These are phyloP conservation scores for Laspeyria flexula DNA, from an alignment of 2,888 invertebrate genomes.

Conservation along the genomic window DNA sequence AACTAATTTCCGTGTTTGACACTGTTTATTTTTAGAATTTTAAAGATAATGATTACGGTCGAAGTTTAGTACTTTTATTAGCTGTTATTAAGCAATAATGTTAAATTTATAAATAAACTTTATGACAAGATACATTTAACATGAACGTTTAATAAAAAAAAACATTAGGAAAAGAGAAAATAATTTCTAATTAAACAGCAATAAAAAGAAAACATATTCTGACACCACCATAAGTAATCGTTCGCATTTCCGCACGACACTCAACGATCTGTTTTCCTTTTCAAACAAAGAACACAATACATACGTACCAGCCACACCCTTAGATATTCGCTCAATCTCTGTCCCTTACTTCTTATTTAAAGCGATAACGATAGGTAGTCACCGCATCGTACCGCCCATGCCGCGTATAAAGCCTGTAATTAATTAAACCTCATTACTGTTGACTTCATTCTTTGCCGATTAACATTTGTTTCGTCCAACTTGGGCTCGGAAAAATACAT, in stretches of 20 bases:
- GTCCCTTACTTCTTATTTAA: conserved; percentile 24
- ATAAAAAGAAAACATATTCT: background rate
- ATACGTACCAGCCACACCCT: conserved; percentile 10
- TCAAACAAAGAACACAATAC: conserved; percentile 23
- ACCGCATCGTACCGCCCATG: conserved; percentile 36
- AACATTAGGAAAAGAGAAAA: too few relatives aligned
- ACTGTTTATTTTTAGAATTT: too few relatives aligned
- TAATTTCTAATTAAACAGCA: background rate
- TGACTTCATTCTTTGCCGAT: conserved; percentile 85
- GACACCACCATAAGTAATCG: conserved; percentile 1
- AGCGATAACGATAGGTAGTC: conserved; percentile 22
- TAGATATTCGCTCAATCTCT: conserved; percentile 24
- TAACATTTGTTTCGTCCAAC: conserved; percentile 83
- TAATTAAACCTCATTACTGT: conserved; percentile 77
- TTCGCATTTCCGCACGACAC: conserved; percentile 6
- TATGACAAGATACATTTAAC: too few relatives aligned
- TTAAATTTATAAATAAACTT: too few relatives aligned
- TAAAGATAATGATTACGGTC: too few relatives aligned
- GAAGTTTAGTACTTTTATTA: too few relatives aligned
- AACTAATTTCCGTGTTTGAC: too few relatives aligned
- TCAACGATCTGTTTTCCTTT: conserved; percentile 22
- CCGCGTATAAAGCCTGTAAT: conserved; percentile 63
- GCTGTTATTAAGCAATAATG: too few relatives aligned
- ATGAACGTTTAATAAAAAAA: too few relatives aligned
- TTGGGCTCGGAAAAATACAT: conserved; percentile 82